Evolutionary conservation across 2,113 vertebrate genomes (phyloP).

Genomic region (Asarcornis scutulata): DNA sequence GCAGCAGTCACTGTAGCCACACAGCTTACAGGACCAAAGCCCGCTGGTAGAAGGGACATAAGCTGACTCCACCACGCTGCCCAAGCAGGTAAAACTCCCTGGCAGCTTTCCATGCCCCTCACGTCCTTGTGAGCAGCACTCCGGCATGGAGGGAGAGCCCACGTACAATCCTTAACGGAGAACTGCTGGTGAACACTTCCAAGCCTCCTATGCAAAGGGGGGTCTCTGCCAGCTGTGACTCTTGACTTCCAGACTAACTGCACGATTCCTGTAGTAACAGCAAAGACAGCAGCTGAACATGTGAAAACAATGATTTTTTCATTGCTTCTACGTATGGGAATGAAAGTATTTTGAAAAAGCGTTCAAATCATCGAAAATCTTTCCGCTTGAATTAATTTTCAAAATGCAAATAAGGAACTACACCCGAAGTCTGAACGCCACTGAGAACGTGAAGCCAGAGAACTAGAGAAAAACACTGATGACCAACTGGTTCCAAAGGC

Average conservation of each 20-base stretch:
- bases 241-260: background rate
- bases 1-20: fast-evolving
- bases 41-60: fast-evolving
- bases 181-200: background rate
- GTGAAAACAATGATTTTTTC: background rate
- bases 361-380: background rate
- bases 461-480: background rate
- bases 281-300: background rate
- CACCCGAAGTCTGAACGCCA: background rate
- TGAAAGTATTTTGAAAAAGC: fast-evolving
- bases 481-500: background rate
- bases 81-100: background rate
- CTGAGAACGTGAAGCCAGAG: background rate
- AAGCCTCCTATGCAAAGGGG: background rate
- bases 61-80: background rate
- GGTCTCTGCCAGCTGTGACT: background rate
- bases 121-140: background rate
- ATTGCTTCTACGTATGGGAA: background rate
- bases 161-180: background rate
- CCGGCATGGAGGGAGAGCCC: background rate
- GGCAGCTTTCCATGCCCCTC: background rate
- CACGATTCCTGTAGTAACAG: background rate
- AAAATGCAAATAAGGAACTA: background rate
- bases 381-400: background rate
- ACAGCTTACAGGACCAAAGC: background rate